Evolutionary conservation across 2,113 vertebrate genomes (phyloP).

Genomic region (Buteo buteo): DNA sequence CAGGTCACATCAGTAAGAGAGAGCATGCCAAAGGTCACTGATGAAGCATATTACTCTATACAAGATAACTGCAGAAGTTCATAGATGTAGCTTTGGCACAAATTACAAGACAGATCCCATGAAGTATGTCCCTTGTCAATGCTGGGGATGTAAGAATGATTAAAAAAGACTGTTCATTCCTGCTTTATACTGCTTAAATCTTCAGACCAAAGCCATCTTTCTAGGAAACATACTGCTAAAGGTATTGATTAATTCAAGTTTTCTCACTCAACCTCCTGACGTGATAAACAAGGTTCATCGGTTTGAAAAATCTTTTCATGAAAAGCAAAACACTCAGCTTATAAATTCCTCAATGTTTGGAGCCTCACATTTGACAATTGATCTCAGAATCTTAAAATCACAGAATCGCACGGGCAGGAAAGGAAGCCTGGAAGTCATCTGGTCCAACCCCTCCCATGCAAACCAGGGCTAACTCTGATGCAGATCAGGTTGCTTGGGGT

Average conservation of each 20-base stretch:
- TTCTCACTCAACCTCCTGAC: background rate
- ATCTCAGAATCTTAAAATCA: background rate
- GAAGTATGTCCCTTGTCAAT: background rate
- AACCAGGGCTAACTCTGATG: background rate
- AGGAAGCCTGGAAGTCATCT: background rate
- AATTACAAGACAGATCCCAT: background rate
- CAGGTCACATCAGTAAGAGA: background rate
- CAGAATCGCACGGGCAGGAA: background rate
- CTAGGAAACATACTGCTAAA: background rate
- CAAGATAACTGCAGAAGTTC: background rate
- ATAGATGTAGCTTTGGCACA: background rate
- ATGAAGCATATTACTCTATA: background rate
- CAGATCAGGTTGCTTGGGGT: background rate
- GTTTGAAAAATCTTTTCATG: background rate
- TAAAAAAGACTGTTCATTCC: background rate
- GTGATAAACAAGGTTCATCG: background rate
- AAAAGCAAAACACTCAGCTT: background rate
- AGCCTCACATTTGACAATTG: background rate
- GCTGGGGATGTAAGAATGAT: background rate
- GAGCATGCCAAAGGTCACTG: background rate
- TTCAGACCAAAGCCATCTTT: background rate
- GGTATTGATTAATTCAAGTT: background rate
- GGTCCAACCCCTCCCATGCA: fast-evolving
- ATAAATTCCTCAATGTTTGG: background rate
- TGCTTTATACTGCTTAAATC: background rate